Base-by-base conservation (phyloP, 2,888 invertebrate genomes). In the Caenorhabditis japonica region DNA sequence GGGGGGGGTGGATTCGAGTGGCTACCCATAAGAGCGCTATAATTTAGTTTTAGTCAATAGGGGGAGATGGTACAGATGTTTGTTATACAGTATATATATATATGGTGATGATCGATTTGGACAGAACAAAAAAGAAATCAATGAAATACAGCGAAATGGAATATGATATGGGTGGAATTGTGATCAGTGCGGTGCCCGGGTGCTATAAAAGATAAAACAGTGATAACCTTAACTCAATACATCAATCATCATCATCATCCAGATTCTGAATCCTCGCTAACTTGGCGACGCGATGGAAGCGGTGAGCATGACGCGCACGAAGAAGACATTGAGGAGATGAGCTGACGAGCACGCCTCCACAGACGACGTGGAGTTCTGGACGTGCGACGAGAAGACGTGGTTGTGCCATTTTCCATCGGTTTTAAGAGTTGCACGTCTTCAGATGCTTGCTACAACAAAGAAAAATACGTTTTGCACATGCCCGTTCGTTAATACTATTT, bases 201-300 rank as follows among this genome's bases (percentile, higher is more conserved):
- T 34, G 13, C 8, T 34, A 34, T 8, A 12, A 34, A 34, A 34
- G 13, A 34, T 34, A 34, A 8, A 34, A 34, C 10, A 10, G 13
- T 34, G 13, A 12, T 8, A 34, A 34, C 10, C 8, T 10, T 10
- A 34, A 12, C 8, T 10, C 8, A 34, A 34, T 34, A 34, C 8
- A n/a, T n/a, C n/a, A n/a, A n/a, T n/a, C 30, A 30, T 7, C 30
- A 30, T 10, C 10, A n/a, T 58, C 15, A 71, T 10, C 51, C 56
- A 15, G 62, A 61, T 62, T 71, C 70, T 10, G 70, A 71, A 58
- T 71, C 70, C 19, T 71, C 70, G 33, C 62, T 64, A 47, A 64
- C 43, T 43, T 72, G 72, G 15, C 72, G 64, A 5, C 72, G 38
- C 12, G 58, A 59, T 1, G 72, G 70, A 25, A 71, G 52, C 17